These are phyloP conservation scores for Heliangelus exortis DNA, from an alignment of 2,797 vertebrate genomes.

Conservation along the genomic window DNA sequence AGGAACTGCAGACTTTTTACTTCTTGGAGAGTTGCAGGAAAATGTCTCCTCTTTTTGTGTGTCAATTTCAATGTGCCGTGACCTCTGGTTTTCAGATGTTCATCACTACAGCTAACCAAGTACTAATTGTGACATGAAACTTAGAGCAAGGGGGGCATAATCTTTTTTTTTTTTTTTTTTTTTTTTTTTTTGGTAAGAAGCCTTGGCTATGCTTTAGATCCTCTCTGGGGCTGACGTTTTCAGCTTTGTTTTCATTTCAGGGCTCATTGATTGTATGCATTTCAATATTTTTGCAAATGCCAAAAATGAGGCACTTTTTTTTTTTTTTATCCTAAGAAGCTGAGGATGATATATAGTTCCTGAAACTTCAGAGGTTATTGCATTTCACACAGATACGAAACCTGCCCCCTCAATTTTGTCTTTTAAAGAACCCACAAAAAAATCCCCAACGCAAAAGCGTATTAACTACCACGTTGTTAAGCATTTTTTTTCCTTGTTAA, in stretches of 20 bases:
- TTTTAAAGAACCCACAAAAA: not conserved
- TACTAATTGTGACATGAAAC: not conserved
- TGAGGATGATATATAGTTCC: not conserved
- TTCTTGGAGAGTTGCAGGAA: conserved; percentile 6
- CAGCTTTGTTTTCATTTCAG: not conserved
- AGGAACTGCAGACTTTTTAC: not conserved
- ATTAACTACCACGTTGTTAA: not conserved
- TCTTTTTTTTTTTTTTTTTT: not conserved
- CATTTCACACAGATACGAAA: not conserved
- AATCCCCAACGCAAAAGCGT: not conserved
- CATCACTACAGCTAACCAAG: not conserved
- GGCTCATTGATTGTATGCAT: not conserved
- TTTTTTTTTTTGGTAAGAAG: not conserved
- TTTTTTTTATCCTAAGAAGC: not conserved
- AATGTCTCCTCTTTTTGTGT: not conserved
- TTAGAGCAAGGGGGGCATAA: not conserved
- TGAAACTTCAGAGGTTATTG: not conserved
- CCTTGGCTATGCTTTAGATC: not conserved
- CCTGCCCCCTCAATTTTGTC: not conserved
- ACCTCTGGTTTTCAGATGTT: not conserved
- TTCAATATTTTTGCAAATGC: not conserved
- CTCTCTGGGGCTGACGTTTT: not conserved
- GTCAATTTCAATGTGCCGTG: not conserved
- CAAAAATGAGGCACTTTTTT: too few relatives aligned
- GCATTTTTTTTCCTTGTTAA: not conserved